Conservation (phyloP, 2,113 vertebrate genomes). For the Petrocephalus zakoni region DNA sequence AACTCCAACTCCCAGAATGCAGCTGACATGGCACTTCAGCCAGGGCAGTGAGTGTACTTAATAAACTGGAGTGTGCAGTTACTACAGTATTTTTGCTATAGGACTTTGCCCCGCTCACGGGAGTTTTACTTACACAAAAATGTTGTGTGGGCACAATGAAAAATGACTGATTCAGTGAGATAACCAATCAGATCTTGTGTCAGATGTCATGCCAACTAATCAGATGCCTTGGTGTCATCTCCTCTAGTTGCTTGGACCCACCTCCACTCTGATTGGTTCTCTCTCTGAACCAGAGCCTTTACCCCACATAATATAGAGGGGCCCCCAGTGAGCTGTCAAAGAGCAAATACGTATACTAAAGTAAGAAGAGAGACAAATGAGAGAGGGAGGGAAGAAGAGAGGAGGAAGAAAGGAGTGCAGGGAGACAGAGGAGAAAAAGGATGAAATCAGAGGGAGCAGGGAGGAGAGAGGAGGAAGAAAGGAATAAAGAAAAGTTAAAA, state of each 20-base stretch:
- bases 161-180: no score
- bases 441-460: not conserved
- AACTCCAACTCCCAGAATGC: not conserved
- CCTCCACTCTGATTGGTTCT: no score
- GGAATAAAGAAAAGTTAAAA: not conserved
- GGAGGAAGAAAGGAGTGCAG: not conserved
- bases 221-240: no score
- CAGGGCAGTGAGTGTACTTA: not conserved
- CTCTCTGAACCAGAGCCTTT: no score
- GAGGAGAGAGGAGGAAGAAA: no score
- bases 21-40: not conserved
- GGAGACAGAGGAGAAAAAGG: not conserved
- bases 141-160: no score
- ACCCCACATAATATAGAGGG: not conserved
- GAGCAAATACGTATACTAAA: not conserved
- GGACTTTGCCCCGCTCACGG: not conserved
- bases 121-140: no score
- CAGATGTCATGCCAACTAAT: no score
- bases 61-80: not conserved
- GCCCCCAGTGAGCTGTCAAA: not conserved
- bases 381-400: not conserved
- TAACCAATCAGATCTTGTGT: no score
- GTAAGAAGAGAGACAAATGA: not conserved
- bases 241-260: no score
- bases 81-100: not conserved